Evolutionary conservation across 2,797 vertebrate species (phyloP).

Genomic region (Ispidina picta): DNA sequence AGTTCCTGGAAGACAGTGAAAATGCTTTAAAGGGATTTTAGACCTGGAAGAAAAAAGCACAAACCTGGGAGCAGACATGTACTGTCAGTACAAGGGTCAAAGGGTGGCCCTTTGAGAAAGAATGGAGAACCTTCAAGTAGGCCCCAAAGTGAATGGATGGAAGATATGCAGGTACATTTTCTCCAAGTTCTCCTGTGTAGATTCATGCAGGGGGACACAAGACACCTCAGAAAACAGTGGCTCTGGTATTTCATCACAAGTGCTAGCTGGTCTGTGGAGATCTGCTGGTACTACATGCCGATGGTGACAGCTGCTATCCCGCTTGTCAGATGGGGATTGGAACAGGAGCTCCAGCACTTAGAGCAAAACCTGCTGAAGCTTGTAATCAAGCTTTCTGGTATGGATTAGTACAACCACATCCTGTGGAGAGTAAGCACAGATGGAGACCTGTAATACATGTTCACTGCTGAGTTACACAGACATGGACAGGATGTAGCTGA

Average conservation of each 20-base stretch:
- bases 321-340: neutral
- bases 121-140: neutral
- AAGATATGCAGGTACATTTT: neutral
- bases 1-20: neutral
- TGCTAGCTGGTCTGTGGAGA: neutral
- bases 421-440: conserved; percentile 17
- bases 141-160: neutral
- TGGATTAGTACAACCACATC: neutral
- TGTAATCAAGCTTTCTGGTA: conserved; percentile 23
- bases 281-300: neutral
- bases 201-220: neutral
- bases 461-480: neutral
- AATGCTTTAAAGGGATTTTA: neutral
- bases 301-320: neutral
- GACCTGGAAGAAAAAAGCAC: neutral
- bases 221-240: neutral
- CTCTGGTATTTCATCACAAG: neutral
- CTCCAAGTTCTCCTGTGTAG: neutral
- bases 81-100: neutral
- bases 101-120: neutral
- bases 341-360: neutral
- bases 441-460: conserved; percentile 14
- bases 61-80: neutral
- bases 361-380: conserved; percentile 24
- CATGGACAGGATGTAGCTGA: neutral